Conservation (phyloP, 1,140 invertebrate genomes). For the Atta colombica region DNA sequence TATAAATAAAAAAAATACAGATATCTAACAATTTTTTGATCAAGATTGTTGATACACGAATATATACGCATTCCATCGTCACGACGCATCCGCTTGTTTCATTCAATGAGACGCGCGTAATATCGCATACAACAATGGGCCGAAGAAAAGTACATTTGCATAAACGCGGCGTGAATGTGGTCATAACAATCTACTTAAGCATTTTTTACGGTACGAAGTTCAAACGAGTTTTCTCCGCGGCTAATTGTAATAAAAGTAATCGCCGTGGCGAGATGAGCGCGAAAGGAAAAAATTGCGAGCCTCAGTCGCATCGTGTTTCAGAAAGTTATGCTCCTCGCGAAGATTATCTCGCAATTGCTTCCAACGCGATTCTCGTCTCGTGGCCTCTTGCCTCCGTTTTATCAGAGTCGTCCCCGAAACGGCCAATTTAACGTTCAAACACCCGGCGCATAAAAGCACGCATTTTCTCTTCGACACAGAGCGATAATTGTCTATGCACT, state of each 20-base stretch:
- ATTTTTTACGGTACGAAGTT: conserved; percentile 24
- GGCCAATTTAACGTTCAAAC: conserved; percentile 47
- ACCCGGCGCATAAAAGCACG: conserved; percentile 22
- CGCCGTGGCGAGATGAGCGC: not conserved
- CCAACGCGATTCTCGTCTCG: not conserved
- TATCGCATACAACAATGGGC: conserved; percentile 29
- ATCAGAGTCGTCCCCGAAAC: conserved; percentile 42
- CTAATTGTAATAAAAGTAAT: not conserved
- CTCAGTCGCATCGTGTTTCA: not conserved
- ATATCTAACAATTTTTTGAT: too few species aligned
- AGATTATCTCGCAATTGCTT: not conserved
- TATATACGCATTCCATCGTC: conserved; percentile 13
- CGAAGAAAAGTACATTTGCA: conserved; percentile 44
- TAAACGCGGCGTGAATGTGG: conserved; percentile 20
- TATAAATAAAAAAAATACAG: too few species aligned
- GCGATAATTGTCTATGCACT: conserved; percentile 45
- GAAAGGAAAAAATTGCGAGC: not conserved
- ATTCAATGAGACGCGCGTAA: conserved; percentile 29
- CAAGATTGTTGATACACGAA: not conserved
- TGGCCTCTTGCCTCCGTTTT: conserved; percentile 7
- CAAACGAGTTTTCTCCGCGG: conserved; percentile 21
- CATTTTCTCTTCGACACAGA: conserved; percentile 34
- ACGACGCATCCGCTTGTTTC: conserved; percentile 9
- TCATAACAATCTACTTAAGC: not conserved
- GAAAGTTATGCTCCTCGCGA: not conserved